Evolutionary conservation across 1,140 invertebrate species (phyloP).

Genomic region (Diorhabda elongata): DNA sequence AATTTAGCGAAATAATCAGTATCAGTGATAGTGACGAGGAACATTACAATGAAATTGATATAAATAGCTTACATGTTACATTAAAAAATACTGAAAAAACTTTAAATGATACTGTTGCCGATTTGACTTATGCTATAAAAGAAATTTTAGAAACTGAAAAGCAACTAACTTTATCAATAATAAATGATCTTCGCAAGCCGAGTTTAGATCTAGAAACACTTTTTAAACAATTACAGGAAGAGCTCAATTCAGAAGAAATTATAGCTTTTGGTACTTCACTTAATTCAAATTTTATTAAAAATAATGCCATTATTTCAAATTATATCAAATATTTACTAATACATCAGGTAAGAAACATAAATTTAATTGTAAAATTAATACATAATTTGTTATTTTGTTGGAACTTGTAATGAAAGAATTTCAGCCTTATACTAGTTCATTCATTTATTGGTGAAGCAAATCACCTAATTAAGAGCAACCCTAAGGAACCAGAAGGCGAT

Average conservation of each 20-base stretch:
- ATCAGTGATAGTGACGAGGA: conserved; percentile 25
- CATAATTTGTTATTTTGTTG: too few species aligned
- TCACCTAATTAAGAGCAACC: too few species aligned
- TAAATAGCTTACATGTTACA: background rate
- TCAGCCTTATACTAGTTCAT: too few species aligned
- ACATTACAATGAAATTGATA: background rate
- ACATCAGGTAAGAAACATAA: conserved; percentile 15
- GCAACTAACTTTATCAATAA: conserved; percentile 10
- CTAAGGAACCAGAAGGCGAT: too few species aligned
- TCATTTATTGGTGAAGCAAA: too few species aligned
- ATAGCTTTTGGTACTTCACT: conserved; percentile 20
- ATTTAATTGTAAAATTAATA: background rate
- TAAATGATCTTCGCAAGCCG: conserved; percentile 16
- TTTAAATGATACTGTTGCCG: conserved; percentile 9
- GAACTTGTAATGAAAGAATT: too few species aligned
- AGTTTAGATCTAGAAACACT: conserved; percentile 11
- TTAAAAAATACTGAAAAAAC: background rate
- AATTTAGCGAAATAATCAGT: conserved; percentile 18
- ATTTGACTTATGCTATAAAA: conserved; percentile 20
- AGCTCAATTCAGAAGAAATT: conserved; percentile 19
- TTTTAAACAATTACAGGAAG: conserved; percentile 12
- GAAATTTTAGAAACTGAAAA: conserved; percentile 23
- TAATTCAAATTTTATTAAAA: conserved; percentile 3
- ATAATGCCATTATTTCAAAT: conserved; percentile 14
- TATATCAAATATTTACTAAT: conserved; percentile 23